Percentiles rank a stretch among this genome's conserved stretches.
Conservation (phyloP, 2,113 vertebrate species). For the Pituophis catenifer region DNA sequence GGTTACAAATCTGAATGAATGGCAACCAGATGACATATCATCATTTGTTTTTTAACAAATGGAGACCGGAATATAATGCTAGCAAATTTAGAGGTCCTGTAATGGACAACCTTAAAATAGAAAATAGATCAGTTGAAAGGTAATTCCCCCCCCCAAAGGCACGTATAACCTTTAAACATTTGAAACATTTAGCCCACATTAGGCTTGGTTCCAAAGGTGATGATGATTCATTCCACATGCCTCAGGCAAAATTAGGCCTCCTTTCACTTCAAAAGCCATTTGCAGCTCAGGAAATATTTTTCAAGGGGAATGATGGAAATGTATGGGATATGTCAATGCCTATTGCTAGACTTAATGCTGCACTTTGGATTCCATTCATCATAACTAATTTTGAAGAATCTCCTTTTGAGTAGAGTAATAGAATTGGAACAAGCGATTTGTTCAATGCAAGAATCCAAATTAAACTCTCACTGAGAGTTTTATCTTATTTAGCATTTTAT, state of each 20-base stretch:
- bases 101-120: background rate
- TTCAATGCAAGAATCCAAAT: background rate
- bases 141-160: background rate
- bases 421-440: background rate
- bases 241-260: background rate
- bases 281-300: background rate
- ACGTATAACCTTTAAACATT: background rate
- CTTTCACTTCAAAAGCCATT: background rate
- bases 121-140: background rate
- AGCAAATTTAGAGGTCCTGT: background rate
- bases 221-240: background rate
- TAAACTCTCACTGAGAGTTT: background rate
- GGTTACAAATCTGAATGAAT: background rate
- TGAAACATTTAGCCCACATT: background rate
- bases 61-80: background rate
- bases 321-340: background rate
- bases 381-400: background rate
- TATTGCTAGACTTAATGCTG: background rate
- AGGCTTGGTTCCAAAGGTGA: background rate
- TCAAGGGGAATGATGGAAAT: background rate
- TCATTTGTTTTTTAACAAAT: background rate
- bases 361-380: background rate
- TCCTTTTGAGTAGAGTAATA: background rate
- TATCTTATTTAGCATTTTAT: background rate
- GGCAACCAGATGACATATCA: background rate